Conservation (phyloP, 2,113 vertebrate species). For the Rhineura floridana region DNA sequence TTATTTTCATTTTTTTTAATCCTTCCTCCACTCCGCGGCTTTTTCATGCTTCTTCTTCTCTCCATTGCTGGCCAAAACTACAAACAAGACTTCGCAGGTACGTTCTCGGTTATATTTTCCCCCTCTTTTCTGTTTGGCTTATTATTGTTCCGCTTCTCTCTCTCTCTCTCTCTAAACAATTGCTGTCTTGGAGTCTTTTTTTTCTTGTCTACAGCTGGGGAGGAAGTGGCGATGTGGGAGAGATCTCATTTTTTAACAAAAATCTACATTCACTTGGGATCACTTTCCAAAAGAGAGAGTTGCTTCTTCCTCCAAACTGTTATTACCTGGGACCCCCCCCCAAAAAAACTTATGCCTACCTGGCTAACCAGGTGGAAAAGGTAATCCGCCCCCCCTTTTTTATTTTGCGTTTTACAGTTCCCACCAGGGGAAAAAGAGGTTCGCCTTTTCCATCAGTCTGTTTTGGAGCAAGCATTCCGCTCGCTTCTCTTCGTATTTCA, state of each 20-base stretch:
- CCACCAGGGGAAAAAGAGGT: conserved; percentile 38
- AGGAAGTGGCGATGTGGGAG: conserved; percentile 5
- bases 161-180: background rate
- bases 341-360: conserved; percentile 73
- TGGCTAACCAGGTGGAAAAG: conserved; percentile 86
- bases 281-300: conserved; percentile 62
- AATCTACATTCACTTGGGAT: conserved; percentile 55
- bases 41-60: conserved; percentile 86
- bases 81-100: conserved; percentile 90
- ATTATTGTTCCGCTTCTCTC: conserved; percentile 8
- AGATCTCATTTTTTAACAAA: conserved; percentile 44
- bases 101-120: conserved; percentile 70
- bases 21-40: conserved; percentile 82
- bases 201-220: conserved; percentile 35
- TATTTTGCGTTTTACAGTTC: conserved; percentile 49
- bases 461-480: conserved; percentile 16
- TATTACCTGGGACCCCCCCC: conserved; percentile 40
- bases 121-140: conserved; percentile 50
- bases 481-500: conserved; percentile 62
- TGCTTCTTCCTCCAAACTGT: conserved; percentile 50
- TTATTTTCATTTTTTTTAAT: conserved; percentile 63
- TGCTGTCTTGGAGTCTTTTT: background rate
- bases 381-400: conserved; percentile 31
- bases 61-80: conserved; percentile 85
- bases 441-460: background rate